Evolutionary conservation across 2,113 vertebrate species (phyloP), one percentile per base, ranked within the genome.

Genomic region (Oriolus oriolus): DNA sequence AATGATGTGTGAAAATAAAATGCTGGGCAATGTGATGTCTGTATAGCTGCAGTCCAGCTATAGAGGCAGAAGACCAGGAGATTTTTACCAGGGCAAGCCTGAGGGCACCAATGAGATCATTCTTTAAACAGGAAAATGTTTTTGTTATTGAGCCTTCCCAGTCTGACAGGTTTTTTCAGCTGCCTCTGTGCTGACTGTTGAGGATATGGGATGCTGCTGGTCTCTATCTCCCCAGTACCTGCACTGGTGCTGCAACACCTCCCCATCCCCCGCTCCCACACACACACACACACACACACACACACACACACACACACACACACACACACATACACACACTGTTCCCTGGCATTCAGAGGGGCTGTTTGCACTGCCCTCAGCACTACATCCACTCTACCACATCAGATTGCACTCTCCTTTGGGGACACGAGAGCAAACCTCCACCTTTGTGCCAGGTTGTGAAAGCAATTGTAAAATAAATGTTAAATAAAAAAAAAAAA

Each of bases 401-500:
- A 18, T 45, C 68, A 81, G 60, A 64, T 45, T 66, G 33, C 39
- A 4, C 13, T 70, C 15, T 90, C 27, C 71, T 89, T 23, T 2
- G 23, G 28, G 49, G 44, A 35, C 28, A 37, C 0, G 1, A 61
- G 42, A 65, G 45, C n/a, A 73, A 57, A 68, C 59, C 44, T 78
- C 28, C 41, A 35, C 63, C 53, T 84, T 71, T 87, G 61, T 35
- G 45, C 63, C 77, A 42, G 49, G 22, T 45, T 93, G 69, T 73
- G 76, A 78, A 95, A 90, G 71, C 60, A 84, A 76, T 65, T 69
- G 37, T 73, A 73, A 93, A 87, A 65, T 57, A 79, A 57, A 87
- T 39, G 59, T 42, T 78, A 65, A 66, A 60, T 76, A 5, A 35
- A 60, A 45, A 76, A 85, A 74, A 81, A 68, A 33, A 15, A 45